Conservation (phyloP, 2,888 invertebrate species). For the Drosophila testacea region DNA sequence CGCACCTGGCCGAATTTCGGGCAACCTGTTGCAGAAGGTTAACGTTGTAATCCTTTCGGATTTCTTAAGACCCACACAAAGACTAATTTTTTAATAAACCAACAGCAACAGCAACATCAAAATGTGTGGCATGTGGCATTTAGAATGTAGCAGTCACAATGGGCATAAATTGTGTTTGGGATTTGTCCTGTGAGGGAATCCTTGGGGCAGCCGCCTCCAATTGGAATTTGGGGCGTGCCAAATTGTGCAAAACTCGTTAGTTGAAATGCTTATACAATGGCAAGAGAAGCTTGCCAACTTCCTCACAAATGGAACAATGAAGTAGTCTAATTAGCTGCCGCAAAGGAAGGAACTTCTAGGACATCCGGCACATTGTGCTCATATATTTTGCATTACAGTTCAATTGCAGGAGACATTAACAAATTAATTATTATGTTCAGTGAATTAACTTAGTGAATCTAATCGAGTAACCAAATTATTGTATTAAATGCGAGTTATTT, state of each 20-base stretch:
- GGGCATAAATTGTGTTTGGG: conserved; percentile 35
- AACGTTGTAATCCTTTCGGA: conserved; percentile 67
- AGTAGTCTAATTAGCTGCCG: conserved; percentile 59
- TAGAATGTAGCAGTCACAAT: conserved; percentile 21
- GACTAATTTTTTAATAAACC: conserved; percentile 73
- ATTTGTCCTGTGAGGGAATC: conserved; percentile 23
- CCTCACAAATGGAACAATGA: conserved; percentile 50
- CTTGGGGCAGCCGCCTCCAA: conserved; percentile 5
- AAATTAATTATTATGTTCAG: neutral
- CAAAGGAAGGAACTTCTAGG: conserved; percentile 38
- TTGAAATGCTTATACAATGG: conserved; percentile 56
- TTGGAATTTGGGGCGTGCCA: conserved; percentile 20
- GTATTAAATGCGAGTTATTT: neutral
- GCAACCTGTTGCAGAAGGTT: conserved; percentile 67
- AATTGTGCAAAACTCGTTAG: conserved; percentile 69
- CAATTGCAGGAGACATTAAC: neutral
- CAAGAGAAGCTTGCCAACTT: conserved; percentile 4
- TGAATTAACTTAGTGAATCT: neutral
- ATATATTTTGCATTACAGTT: conserved; percentile 1
- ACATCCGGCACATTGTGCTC: conserved; percentile 50
- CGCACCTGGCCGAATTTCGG: conserved; percentile 10
- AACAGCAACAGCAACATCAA: conserved; percentile 13
- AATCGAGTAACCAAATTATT: conserved; percentile 1
- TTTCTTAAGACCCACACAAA: conserved; percentile 58
- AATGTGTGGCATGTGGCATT: conserved; percentile 11